A percentile compares a stretch with the other conserved stretches of the same genome.
Conservation (phyloP, 2,888 invertebrate genomes). For the Anthrax anthrax region DNA sequence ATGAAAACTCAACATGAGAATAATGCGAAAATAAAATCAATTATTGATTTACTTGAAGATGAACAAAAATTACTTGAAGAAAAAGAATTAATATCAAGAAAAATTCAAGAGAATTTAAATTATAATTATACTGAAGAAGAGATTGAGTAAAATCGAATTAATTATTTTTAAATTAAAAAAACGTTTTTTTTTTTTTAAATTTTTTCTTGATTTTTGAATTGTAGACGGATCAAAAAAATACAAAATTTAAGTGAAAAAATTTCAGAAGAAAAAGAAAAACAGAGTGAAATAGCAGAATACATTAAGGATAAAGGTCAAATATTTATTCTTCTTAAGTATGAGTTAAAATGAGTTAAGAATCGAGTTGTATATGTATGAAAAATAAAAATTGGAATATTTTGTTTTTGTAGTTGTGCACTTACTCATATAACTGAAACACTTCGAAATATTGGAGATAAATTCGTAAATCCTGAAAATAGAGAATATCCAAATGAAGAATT, state of each 20-base stretch:
- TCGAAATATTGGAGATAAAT: slow-evolving; percentile 21
- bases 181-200: too few species aligned
- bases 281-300: slow-evolving; percentile 15
- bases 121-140: slow-evolving; percentile 28
- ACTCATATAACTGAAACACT: slow-evolving; percentile 21
- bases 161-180: too few species aligned
- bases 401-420: slow-evolving; percentile 5
- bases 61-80: slow-evolving; percentile 15
- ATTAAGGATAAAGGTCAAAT: slow-evolving; percentile 22
- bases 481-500: slow-evolving; percentile 26
- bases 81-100: slow-evolving; percentile 21
- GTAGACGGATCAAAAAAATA: slow-evolving; percentile 22
- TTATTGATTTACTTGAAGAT: slow-evolving; percentile 14
- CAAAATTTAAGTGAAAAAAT: slow-evolving; percentile 18
- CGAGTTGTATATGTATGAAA: not conserved
- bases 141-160: slow-evolving; percentile 22
- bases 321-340: slow-evolving; percentile 25
- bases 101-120: slow-evolving; percentile 22
- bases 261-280: slow-evolving; percentile 13
- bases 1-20: slow-evolving; percentile 27
- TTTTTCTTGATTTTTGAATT: too few species aligned
- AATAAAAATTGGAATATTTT: not conserved
- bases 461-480: slow-evolving; percentile 13
- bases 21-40: slow-evolving; percentile 24
- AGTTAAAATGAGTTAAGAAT: not conserved